Evolutionary conservation across 2,888 invertebrate species (phyloP).

Genomic region (Synergus laeviventris): DNA sequence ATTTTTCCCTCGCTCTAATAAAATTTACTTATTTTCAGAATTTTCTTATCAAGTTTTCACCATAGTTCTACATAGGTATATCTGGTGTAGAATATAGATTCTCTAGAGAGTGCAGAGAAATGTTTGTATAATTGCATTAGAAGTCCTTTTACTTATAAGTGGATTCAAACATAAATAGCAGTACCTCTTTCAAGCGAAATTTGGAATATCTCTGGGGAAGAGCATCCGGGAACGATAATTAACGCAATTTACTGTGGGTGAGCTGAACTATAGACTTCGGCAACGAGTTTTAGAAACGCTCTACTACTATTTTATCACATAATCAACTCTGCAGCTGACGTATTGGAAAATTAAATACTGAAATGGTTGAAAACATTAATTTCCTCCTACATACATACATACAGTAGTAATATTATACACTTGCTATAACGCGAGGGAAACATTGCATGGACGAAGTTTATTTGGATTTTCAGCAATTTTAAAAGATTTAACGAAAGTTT

Average conservation of each 20-base stretch:
- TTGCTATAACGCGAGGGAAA: no score
- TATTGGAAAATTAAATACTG: background rate
- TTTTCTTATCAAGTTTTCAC: no score
- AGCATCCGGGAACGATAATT: background rate
- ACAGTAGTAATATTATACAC: no score
- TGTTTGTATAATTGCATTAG: background rate
- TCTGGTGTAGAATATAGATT: no score
- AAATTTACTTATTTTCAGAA: no score
- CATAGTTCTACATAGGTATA: no score
- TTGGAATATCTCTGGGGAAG: background rate
- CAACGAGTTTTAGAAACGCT: background rate
- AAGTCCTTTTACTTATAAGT: background rate
- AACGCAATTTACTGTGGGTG: conserved; percentile 5
- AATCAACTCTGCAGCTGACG: background rate
- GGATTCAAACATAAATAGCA: background rate
- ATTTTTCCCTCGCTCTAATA: no score
- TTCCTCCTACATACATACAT: background rate
- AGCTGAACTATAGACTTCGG: background rate
- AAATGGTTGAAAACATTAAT: background rate
- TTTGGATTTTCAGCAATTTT: no score
- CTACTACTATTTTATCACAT: background rate
- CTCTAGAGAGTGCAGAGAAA: background rate
- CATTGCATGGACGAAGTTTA: no score
- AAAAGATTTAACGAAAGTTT: no score
- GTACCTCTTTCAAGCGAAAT: background rate